These are phyloP conservation scores for Trematocara macrostoma DNA, from an alignment of 2,113 vertebrate species.

Conservation along the genomic window DNA sequence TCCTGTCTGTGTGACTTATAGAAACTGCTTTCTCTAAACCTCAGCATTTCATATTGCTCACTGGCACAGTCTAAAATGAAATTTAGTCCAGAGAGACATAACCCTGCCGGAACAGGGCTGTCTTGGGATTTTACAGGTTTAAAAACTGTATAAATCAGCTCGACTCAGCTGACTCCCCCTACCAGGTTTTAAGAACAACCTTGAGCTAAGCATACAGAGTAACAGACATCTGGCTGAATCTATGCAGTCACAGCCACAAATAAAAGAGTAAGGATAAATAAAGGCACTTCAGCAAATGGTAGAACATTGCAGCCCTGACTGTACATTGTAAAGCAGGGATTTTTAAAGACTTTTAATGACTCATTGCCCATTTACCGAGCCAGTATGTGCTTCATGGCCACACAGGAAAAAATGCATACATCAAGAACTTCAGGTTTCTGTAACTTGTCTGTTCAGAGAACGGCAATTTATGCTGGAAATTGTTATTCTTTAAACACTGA, in stretches of 20 bases:
- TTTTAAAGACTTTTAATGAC: background rate
- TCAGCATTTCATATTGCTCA: conserved; percentile 12
- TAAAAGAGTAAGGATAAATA: background rate
- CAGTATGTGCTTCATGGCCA: background rate
- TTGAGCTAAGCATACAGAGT: background rate
- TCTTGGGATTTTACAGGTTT: background rate
- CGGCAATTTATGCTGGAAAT: background rate
- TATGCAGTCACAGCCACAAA: background rate
- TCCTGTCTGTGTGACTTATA: background rate
- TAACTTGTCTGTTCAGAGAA: background rate
- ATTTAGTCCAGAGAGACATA: conserved; percentile 9
- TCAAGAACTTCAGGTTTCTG: background rate
- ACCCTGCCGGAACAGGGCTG: conserved; percentile 14
- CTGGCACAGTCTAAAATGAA: conserved; percentile 11
- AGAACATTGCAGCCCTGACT: background rate
- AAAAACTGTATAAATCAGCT: conserved; percentile 23
- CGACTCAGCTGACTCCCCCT: background rate
- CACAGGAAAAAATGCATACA: background rate
- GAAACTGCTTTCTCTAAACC: background rate
- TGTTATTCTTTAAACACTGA: background rate
- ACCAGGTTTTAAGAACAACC: background rate
- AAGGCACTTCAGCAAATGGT: background rate
- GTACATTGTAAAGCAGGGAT: background rate
- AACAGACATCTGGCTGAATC: background rate
- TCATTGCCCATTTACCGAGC: background rate